These are phyloP conservation scores for Argya squamiceps DNA, from an alignment of 2,797 vertebrate genomes.

Conservation along the genomic window DNA sequence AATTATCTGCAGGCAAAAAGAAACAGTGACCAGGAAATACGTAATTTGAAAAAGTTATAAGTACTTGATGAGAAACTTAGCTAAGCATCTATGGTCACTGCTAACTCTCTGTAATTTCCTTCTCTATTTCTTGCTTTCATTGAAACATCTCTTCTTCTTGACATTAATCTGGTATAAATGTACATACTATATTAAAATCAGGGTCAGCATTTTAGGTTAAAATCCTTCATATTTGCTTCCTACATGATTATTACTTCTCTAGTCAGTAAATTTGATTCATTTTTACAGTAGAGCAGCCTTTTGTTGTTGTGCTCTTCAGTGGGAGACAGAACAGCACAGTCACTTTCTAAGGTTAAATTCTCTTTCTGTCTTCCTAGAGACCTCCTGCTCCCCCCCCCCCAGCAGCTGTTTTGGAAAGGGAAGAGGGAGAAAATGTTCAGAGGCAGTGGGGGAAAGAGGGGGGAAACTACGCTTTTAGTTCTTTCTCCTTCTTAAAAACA, in stretches of 20 bases:
- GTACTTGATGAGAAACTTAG: neutral
- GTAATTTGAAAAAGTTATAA: neutral
- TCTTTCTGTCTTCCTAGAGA: neutral
- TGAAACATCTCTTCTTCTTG: neutral
- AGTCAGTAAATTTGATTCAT: neutral
- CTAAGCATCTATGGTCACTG: neutral
- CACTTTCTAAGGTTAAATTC: neutral
- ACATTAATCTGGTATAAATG: neutral
- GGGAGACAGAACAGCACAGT: neutral
- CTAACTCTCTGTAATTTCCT: neutral
- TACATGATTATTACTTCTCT: neutral
- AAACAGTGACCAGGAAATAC: neutral
- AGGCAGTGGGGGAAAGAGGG: neutral
- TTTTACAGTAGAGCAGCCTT: neutral
- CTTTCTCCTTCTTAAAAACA: neutral
- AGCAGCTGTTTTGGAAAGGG: neutral
- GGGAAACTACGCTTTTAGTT: neutral
- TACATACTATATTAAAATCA: neutral
- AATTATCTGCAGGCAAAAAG: neutral
- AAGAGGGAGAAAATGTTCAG: neutral
- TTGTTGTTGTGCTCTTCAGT: neutral
- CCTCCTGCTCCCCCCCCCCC: neutral
- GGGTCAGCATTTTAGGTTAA: neutral
- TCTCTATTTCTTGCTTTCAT: neutral
- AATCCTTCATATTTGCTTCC: neutral